Evolutionary conservation across 2,113 vertebrate species (phyloP), one percentile per base, ranked within the genome.

Genomic region (Heptranchias perlo): DNA sequence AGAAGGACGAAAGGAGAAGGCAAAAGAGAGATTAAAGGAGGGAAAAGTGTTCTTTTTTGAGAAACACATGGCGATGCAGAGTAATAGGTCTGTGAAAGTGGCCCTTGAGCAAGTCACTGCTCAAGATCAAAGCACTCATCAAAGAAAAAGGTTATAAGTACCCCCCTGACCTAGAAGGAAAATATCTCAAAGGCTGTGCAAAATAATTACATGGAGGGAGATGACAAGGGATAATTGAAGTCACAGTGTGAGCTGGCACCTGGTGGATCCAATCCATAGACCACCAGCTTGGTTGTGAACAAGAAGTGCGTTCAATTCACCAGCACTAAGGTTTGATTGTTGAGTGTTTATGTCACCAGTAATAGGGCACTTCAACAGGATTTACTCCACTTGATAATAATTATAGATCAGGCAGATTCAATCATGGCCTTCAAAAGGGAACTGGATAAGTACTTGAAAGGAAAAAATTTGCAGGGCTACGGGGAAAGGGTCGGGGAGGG

Each of bases 381-480:
- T 82, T 82, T 82, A 82, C 39, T 82, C 39, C 78, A 82, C 39
- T 44, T 35, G 31, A 73, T 82, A 44, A 82, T 82, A 82, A 82
- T 82, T 82, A 82, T 21, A 82, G 39, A 82, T 82, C 78, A 82
- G 78, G n/a, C n/a, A n/a, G n/a, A n/a, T n/a, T n/a, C n/a, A n/a
- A n/a, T n/a, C n/a, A n/a, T n/a, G n/a, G n/a, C n/a, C n/a, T n/a
- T n/a, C n/a, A n/a, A n/a, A n/a, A n/a, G n/a, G n/a, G n/a, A n/a
- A n/a, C n/a, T n/a, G n/a, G n/a, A n/a, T n/a, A n/a, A n/a, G n/a
- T n/a, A n/a, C n/a, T n/a, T n/a, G n/a, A n/a, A n/a, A n/a, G n/a
- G n/a, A n/a, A n/a, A n/a, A n/a, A n/a, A n/a, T n/a, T n/a, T n/a
- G n/a, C n/a, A n/a, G n/a, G n/a, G n/a, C n/a, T n/a, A n/a, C n/a